Evolutionary conservation across 2,888 invertebrate species (phyloP).

Genomic region (Serripes groenlandicus): DNA sequence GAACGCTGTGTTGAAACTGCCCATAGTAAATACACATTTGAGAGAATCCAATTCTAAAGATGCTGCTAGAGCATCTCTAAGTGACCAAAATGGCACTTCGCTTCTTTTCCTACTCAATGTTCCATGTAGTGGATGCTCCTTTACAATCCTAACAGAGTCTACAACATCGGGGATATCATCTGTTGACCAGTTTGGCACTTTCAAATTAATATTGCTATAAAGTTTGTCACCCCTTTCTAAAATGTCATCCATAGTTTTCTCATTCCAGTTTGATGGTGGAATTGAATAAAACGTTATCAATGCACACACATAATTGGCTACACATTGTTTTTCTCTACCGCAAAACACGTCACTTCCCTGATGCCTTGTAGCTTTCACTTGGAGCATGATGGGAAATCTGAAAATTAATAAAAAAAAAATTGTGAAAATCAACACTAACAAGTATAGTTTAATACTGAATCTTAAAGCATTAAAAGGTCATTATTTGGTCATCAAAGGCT

Average conservation of each 20-base stretch:
- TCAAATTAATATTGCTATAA: background rate
- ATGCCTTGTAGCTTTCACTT: conserved; percentile 12
- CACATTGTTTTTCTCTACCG: conserved; percentile 22
- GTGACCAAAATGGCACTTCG: background rate
- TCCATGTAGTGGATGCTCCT: background rate
- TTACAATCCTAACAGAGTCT: background rate
- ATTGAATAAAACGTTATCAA: background rate
- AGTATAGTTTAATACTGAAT: too few species aligned
- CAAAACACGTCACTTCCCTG: conserved; percentile 8
- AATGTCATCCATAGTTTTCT: conserved; percentile 17
- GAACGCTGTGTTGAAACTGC: background rate
- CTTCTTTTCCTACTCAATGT: conserved; percentile 2
- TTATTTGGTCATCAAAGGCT: too few species aligned
- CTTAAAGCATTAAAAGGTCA: too few species aligned
- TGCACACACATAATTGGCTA: conserved; percentile 20
- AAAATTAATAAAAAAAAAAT: too few species aligned
- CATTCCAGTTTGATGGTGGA: conserved; percentile 14
- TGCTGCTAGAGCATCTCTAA: background rate
- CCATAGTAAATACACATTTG: conserved; percentile 11
- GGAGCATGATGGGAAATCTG: conserved; percentile 3
- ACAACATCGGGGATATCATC: conserved; percentile 6
- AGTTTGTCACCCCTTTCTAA: conserved; percentile 18
- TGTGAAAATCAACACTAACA: too few species aligned
- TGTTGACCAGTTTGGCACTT: conserved; percentile 17
- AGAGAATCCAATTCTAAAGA: too few species aligned